phyloP scores from a whole-genome alignment of 2,888 invertebrate genomes.

The Pardosa pseudoannulata region DNA sequence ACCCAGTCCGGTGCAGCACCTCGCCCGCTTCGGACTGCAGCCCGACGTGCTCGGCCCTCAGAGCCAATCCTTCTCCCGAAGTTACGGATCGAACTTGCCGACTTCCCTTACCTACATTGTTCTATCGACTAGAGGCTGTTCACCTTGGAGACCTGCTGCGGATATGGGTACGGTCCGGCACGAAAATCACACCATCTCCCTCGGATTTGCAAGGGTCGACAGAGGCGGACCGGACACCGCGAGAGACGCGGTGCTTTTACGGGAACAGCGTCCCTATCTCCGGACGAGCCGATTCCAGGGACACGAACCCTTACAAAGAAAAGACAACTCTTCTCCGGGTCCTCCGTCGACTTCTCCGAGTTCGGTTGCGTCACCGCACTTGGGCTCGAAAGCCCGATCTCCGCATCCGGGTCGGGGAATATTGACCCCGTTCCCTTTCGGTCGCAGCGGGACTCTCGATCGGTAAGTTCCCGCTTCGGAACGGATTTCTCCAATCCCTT shows the following conservation, averaged over 20 bases:
- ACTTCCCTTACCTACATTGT: constrained; percentile 84
- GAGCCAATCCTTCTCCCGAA: constrained; percentile 86
- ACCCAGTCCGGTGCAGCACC: no score
- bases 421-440: no score
- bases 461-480: no score
- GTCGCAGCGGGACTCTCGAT: no score
- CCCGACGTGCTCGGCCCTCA: constrained; percentile 83
- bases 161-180: constrained; percentile 79
- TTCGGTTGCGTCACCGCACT: no score
- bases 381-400: no score
- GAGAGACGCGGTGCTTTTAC: constrained; percentile 78
- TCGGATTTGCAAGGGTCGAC: no score
- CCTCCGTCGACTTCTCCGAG: no score
- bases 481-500: no score
- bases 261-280: constrained; percentile 77
- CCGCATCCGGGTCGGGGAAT: no score
- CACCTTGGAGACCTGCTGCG: constrained; percentile 87
- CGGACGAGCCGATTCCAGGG: constrained; percentile 79
- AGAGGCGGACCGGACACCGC: constrained; percentile 77
- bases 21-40: constrained; percentile 80
- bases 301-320: constrained; percentile 78
- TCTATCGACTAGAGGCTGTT: constrained; percentile 84
- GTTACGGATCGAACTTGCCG: constrained; percentile 82
- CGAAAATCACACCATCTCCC: constrained; percentile 72
- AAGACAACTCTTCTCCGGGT: constrained; percentile 79